Conservation (phyloP, 2,888 invertebrate species). For the Liodrosophila aerea region DNA sequence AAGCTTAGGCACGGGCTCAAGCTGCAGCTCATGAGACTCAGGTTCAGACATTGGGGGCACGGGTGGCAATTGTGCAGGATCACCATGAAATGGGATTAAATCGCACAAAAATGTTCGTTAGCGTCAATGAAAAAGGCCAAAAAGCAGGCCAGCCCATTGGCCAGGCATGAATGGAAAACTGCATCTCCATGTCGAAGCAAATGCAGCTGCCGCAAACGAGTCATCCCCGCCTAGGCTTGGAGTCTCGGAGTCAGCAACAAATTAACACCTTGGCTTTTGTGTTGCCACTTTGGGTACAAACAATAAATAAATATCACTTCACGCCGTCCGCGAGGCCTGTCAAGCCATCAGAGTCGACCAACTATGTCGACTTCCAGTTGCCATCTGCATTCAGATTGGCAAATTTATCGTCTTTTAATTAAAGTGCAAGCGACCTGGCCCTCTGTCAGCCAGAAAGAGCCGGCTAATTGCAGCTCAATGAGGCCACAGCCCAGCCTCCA, state of each 20-base stretch:
- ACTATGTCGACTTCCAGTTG: conserved; percentile 16
- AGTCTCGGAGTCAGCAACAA: conserved; percentile 69
- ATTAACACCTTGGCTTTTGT: conserved; percentile 79
- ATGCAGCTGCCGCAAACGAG: conserved; percentile 43
- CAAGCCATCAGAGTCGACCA: conserved; percentile 24
- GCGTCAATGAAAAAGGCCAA: conserved; percentile 77
- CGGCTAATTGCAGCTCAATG: conserved; percentile 67
- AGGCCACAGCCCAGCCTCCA: conserved; percentile 12
- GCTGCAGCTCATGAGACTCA: conserved; percentile 9
- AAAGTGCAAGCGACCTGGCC: conserved; percentile 79
- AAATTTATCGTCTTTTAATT: conserved; percentile 82
- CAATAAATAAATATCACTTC: conserved; percentile 79
- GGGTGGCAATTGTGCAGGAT: conserved; percentile 71
- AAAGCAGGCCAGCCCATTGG: conserved; percentile 39
- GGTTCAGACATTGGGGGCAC: conserved; percentile 16
- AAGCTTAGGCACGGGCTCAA: conserved; percentile 40
- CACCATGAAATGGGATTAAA: conserved; percentile 82
- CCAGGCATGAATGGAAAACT: conserved; percentile 61
- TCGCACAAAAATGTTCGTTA: conserved; percentile 80
- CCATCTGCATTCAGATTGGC: conserved; percentile 56
- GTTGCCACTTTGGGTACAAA: conserved; percentile 79
- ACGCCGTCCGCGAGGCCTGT: conserved; percentile 58
- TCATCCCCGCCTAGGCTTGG: conserved; percentile 37
- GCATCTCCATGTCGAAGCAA: conserved; percentile 57
- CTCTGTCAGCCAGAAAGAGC: conserved; percentile 61